Evolutionary conservation across 2,113 vertebrate species (phyloP).

Genomic region (Benitochromis conjunctus): DNA sequence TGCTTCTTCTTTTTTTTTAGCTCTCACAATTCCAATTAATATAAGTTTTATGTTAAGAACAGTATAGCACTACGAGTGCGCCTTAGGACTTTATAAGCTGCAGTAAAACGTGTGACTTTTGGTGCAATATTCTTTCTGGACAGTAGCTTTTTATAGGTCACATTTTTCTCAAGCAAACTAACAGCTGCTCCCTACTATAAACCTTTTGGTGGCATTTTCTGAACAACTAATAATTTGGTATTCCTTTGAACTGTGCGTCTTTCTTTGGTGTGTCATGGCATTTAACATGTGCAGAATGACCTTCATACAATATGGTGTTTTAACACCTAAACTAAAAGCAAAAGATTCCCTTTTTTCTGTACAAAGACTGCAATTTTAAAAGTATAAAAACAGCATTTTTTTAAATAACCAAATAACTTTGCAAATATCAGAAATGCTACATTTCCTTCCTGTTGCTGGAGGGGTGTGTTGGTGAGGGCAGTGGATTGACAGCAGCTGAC

Average conservation of each 20-base stretch:
- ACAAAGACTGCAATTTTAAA: background rate
- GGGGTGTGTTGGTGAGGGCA: background rate
- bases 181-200: background rate
- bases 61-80: background rate
- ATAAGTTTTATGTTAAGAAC: background rate
- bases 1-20: background rate
- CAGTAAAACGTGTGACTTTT: background rate
- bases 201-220: conserved; percentile 5
- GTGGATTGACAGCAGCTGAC: background rate
- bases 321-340: background rate
- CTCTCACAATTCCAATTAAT: background rate
- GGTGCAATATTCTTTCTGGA: background rate
- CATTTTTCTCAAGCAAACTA: background rate
- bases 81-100: background rate
- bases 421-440: background rate
- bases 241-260: background rate
- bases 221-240: conserved; percentile 1
- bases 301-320: background rate
- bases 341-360: background rate
- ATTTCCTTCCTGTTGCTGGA: background rate
- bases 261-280: background rate
- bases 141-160: background rate
- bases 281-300: conserved; percentile 1
- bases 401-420: background rate
- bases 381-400: background rate